Conservation (phyloP, 2,888 invertebrate genomes). For the Crocallis elinguaria region DNA sequence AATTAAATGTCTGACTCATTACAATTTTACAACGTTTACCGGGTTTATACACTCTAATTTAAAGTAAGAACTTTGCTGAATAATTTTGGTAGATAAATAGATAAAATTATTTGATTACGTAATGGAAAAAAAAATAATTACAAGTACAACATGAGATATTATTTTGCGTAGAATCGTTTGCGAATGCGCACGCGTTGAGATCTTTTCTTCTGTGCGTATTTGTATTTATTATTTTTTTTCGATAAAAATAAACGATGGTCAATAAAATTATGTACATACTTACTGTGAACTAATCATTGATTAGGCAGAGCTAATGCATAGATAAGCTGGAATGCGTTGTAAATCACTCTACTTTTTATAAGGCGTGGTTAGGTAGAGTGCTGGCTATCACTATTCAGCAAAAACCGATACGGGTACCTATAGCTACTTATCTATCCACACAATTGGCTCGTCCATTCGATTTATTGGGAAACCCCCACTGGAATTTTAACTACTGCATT, state of each 20-base stretch:
- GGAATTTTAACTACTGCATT: conserved; percentile 61
- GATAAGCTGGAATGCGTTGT: neutral
- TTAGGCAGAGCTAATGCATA: too few species aligned
- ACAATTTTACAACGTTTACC: conserved; percentile 39
- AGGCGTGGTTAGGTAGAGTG: neutral
- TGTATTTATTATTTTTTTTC: too few species aligned
- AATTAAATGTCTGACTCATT: conserved; percentile 60
- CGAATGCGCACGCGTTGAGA: conserved; percentile 31
- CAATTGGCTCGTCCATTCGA: conserved; percentile 12
- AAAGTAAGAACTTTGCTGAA: conserved; percentile 4
- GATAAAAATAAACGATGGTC: too few species aligned
- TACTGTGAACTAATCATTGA: too few species aligned
- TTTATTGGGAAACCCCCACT: conserved; percentile 55
- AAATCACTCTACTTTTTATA: conserved; percentile 2
- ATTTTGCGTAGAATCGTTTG: conserved; percentile 6
- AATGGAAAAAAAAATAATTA: too few species aligned
- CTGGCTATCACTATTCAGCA: conserved; percentile 7
- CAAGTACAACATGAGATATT: too few species aligned
- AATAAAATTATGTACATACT: too few species aligned
- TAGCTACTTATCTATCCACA: conserved; percentile 9
- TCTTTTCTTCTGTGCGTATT: conserved; percentile 17
- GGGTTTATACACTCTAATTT: conserved; percentile 13
- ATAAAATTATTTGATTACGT: too few species aligned
- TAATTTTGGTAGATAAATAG: neutral
- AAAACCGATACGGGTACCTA: neutral